Evolutionary conservation across 2,797 vertebrate genomes (phyloP).

Genomic region (Gallirallus australis): DNA sequence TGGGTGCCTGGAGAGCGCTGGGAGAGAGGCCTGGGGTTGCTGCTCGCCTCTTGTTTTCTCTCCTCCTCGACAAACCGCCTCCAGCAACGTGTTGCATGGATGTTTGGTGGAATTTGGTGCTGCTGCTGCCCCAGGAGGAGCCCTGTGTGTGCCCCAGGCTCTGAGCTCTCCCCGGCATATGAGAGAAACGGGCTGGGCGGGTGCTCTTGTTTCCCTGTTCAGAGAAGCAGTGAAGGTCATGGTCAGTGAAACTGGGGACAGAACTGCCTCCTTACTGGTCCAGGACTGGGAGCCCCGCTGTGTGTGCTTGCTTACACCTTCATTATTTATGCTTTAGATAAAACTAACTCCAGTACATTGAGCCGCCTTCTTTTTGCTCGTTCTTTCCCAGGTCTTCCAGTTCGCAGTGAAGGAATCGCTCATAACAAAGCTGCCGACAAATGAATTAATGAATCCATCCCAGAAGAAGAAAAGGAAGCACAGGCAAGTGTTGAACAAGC

Average conservation of each 20-base stretch:
- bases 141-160: fast-evolving
- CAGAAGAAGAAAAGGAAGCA: conserved; percentile 99
- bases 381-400: conserved; percentile 88
- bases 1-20: conserved; percentile 22
- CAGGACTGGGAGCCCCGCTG: fast-evolving
- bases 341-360: neutral
- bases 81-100: fast-evolving
- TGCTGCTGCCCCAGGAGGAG: neutral
- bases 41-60: neutral
- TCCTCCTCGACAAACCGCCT: neutral
- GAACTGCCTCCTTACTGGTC: neutral
- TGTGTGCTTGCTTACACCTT: neutral
- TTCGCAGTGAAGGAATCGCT: conserved; percentile 95
- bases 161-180: fast-evolving
- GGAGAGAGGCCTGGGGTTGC: neutral
- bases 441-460: conserved; percentile 91
- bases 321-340: neutral
- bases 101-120: neutral
- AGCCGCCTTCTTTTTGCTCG: neutral
- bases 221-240: fast-evolving
- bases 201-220: neutral
- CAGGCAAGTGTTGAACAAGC: conserved; percentile 81
- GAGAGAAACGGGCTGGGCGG: neutral
- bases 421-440: conserved; percentile 90
- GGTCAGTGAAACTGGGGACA: neutral